Base-by-base conservation (phyloP, 2,888 invertebrate species). In the Pyrochroa serraticornis region DNA sequence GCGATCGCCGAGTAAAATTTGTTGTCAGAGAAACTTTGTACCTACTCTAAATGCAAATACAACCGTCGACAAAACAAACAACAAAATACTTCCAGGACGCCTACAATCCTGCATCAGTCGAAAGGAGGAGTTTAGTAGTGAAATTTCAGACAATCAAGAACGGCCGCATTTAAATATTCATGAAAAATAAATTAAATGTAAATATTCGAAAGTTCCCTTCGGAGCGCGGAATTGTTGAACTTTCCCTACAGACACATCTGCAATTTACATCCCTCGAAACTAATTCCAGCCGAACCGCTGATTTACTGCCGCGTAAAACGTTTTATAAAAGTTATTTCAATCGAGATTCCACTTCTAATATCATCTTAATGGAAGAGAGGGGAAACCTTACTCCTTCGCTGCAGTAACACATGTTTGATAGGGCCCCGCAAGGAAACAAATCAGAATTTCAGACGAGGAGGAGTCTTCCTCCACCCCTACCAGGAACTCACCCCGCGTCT, bases 11-110 rank as follows among this genome's bases (percentile, higher is more conserved):
- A 65, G 57, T 56, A 55, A 68, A 71, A 71, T 75, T 75, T 74
- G 75, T 76, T 75, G 74, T 72, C 68, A 67, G 71, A 22, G 22
- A 73, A 76, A 77, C 68, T 77, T 77, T 75, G 74, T 74, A 75
- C 74, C 75, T 74, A 75, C 74, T 77, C 73, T 76, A 77, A 76
- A 77, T 77, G 77, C 74, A 77, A 77, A 77, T 77, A 74, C 71
- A 62, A 66, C 68, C 65, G 66, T 66, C 67, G 65, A 62, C 67
- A 67, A 68, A 68, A 70, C 71, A 72, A 75, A 71, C 72, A 74
- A 75, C 73, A 71, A 71, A 71, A 68, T 64, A 63, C 50, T 57
- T 50, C 36, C 57, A 52, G 41, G 51, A 60, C 55, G 60, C 55
- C 60, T 60, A 60, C 42, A 46, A 52, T 34, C 38, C 53, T 33